Base-by-base conservation (phyloP, 2,888 invertebrate genomes). In the Caradrina clavipalpis region DNA sequence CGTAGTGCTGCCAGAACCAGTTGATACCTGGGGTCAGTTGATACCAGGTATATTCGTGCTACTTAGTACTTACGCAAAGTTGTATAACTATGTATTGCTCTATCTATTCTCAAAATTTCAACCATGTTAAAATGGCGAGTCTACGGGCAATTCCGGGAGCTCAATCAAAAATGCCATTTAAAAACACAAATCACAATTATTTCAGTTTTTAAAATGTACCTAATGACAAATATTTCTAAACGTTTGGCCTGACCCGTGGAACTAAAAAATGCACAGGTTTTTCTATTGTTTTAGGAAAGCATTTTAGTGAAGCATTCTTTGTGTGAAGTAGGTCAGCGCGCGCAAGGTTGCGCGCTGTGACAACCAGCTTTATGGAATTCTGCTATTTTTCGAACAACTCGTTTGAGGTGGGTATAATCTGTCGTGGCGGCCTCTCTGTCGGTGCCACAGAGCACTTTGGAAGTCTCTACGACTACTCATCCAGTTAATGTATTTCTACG, bases 291-390 rank as follows among this genome's bases (percentile, higher is more conserved):
- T 73, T 63, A 26, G 39, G 2, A 26, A 26, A 26, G 26, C 26
- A 26, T 26, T 26, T 26, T 26, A 26, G 54, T 55, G 45, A 65
- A 65, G 42, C 67, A 22, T 70, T 74, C 22, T 55, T 65, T 42
- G 49, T 54, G 45, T 45, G 49, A 70, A 70, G 13, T 49, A 17
- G 47, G 54, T 49, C 66, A 74, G 21, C 19, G 42, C 42, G 42
- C 39, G 42, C 31, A 54, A 55, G 42, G 26, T 35, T 49, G 39
- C 22, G 49, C 10, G 17, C 4, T 17, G 22, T 47, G 22, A 31
- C n/a, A n/a, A 11, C 13, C 19, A 63, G 49, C 5, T 26, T 11
- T 13, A 22, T 59, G 31, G 39, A 31, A 49, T 59, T 21, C 17
- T 7, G 21, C 10, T 19, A 39, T 39, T 57, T 69, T 70, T 22